Percentiles rank a stretch among this genome's conserved stretches.
Evolutionary conservation across 2,113 vertebrate genomes (phyloP).

Genomic region (Rhabdornis inornatus): DNA sequence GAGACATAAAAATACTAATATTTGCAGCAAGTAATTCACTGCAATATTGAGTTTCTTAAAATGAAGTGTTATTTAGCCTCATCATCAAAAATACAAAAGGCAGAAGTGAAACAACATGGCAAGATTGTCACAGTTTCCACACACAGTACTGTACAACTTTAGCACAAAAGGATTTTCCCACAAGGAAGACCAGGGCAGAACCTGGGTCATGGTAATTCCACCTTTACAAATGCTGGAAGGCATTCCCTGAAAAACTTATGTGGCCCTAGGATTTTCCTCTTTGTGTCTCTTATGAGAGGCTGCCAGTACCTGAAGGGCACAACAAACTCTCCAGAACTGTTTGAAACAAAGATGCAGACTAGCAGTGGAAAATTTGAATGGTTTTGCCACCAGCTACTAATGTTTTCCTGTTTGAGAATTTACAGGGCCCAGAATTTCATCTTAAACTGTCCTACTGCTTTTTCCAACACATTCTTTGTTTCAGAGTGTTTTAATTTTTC

Average conservation of each 20-base stretch:
- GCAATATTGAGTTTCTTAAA: neutral
- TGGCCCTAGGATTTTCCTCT: neutral
- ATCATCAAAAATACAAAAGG: neutral
- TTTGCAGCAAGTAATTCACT: neutral
- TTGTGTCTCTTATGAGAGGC: neutral
- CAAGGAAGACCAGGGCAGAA: neutral
- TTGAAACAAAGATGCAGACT: neutral
- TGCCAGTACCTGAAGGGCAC: neutral
- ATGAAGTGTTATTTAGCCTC: neutral
- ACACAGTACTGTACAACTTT: neutral
- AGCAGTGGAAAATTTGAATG: neutral
- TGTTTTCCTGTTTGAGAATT: neutral
- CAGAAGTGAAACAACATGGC: fast-evolving
- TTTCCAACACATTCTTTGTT: neutral
- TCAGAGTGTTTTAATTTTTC: neutral
- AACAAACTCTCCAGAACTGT: neutral
- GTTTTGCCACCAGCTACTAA: neutral
- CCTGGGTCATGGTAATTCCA: neutral
- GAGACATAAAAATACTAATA: neutral
- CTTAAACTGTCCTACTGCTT: neutral
- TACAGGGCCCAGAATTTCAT: neutral
- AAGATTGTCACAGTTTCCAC: neutral
- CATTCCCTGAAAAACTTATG: neutral
- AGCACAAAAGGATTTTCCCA: neutral
- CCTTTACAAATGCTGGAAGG: neutral